Percentiles rank a stretch among this genome's conserved stretches.
These are phyloP conservation scores for Macaria liturata DNA, from an alignment of 2,888 invertebrate genomes.

Conservation along the genomic window DNA sequence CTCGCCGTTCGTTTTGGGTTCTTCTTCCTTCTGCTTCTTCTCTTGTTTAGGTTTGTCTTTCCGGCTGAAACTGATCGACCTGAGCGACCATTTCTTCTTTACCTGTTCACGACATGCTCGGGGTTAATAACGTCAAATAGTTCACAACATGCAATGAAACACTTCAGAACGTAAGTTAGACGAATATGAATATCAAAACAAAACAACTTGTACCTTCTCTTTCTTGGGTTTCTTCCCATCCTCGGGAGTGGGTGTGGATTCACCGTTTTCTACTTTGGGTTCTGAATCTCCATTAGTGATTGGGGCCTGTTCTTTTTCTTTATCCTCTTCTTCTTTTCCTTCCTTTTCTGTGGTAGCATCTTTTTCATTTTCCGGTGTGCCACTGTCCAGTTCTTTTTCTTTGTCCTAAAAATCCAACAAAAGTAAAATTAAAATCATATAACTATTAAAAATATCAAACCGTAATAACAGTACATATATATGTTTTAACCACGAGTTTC, in stretches of 20 bases:
- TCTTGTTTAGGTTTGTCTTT: slow-evolving; percentile 94
- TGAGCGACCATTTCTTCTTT: slow-evolving; percentile 95
- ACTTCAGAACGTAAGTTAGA: slow-evolving; percentile 28
- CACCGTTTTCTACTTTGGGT: slow-evolving; percentile 67
- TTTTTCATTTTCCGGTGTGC: slow-evolving; percentile 86
- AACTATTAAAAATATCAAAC: no score
- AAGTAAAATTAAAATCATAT: not conserved
- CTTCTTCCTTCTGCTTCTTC: slow-evolving; percentile 84
- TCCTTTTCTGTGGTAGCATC: slow-evolving; percentile 87
- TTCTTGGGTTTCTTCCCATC: slow-evolving; percentile 86
- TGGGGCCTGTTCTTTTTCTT: slow-evolving; percentile 57
- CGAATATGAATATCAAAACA: slow-evolving; percentile 6
- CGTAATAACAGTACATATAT: no score
- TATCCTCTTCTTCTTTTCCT: slow-evolving; percentile 60
- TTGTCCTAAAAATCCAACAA: slow-evolving; percentile 74
- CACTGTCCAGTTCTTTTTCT: slow-evolving; percentile 81
- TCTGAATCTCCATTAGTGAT: slow-evolving; percentile 74
- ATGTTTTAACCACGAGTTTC: no score
- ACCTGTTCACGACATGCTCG: slow-evolving; percentile 74
- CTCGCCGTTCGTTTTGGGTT: slow-evolving; percentile 84
- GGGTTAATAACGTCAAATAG: slow-evolving; percentile 49
- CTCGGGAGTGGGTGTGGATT: slow-evolving; percentile 63
- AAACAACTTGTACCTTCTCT: slow-evolving; percentile 75
- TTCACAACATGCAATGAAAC: slow-evolving; percentile 47
- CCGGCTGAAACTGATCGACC: slow-evolving; percentile 93